phyloP scores from a whole-genome alignment of 37 sponge, comb jelly and placozoan species.

The Eunapius fragilis region DNA sequence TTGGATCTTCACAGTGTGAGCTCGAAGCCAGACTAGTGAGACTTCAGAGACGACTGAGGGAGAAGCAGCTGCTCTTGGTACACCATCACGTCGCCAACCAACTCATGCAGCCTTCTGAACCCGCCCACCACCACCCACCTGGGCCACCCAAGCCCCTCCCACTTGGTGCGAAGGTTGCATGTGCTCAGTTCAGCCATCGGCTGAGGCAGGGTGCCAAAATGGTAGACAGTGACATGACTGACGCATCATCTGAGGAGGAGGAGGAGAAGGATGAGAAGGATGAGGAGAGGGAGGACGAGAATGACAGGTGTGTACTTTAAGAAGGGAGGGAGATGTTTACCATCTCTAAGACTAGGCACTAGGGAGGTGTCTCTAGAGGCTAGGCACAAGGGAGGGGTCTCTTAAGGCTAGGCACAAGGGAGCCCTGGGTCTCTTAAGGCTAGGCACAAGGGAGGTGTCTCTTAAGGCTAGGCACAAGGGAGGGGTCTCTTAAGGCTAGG shows the following conservation, averaged over 20 bases:
- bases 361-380: too few species aligned
- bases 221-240: conserved; percentile 36
- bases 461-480: too few species aligned
- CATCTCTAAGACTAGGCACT: too few species aligned
- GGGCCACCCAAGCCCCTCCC: too few species aligned
- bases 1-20: not conserved
- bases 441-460: too few species aligned
- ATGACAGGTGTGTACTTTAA: not conserved
- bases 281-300: not conserved
- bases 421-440: too few species aligned
- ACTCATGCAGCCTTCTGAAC: not conserved
- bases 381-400: too few species aligned
- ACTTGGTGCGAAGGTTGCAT: not conserved
- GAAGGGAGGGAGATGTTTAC: too few species aligned
- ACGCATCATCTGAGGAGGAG: conserved; percentile 41
- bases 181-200: not conserved
- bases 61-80: conserved; percentile 14
- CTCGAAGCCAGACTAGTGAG: conserved; percentile 1
- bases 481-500: too few species aligned
- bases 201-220: conserved; percentile 7
- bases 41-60: not conserved
- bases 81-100: conserved; percentile 2
- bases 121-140: too few species aligned
- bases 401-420: too few species aligned
- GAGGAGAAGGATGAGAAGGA: conserved; percentile 47